A percentile compares a stretch with the other conserved stretches of the same genome.
phyloP scores from a whole-genome alignment of 2,113 vertebrate species.

The Macheiramphus alcinus region DNA sequence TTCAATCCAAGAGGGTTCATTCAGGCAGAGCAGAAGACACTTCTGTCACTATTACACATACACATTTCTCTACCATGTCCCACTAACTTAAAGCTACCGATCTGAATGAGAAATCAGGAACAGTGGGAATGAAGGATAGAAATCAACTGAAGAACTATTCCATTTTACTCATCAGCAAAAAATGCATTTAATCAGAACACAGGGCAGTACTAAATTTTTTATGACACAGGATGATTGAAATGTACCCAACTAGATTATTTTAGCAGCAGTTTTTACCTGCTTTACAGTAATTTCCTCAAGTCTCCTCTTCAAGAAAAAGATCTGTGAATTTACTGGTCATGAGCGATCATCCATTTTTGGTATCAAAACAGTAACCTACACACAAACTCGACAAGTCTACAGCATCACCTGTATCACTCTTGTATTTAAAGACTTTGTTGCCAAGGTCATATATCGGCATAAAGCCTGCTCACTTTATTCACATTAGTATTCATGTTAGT shows the following conservation, averaged over 20 bases:
- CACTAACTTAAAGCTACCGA: background rate
- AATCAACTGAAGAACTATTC: slow-evolving; percentile 39
- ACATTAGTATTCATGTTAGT: background rate
- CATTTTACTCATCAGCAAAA: slow-evolving; percentile 24
- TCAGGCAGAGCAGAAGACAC: background rate
- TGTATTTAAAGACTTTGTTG: background rate
- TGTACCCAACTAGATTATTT: background rate
- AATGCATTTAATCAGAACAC: background rate
- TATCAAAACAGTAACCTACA: background rate
- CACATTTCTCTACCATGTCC: background rate
- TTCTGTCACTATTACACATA: background rate
- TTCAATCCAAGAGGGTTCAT: background rate
- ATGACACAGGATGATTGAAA: background rate
- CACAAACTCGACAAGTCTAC: background rate
- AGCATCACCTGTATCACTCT: background rate
- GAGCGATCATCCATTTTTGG: background rate
- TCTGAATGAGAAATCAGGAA: slow-evolving; percentile 9
- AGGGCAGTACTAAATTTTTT: background rate
- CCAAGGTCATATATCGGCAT: background rate
- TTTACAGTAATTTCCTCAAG: background rate
- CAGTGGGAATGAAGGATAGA: background rate
- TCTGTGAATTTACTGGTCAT: background rate
- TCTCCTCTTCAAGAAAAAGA: background rate
- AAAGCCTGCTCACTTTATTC: background rate
- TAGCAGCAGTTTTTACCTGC: background rate